phyloP scores from a whole-genome alignment of 1,140 invertebrate genomes.

The Potamilus streckersoni region DNA sequence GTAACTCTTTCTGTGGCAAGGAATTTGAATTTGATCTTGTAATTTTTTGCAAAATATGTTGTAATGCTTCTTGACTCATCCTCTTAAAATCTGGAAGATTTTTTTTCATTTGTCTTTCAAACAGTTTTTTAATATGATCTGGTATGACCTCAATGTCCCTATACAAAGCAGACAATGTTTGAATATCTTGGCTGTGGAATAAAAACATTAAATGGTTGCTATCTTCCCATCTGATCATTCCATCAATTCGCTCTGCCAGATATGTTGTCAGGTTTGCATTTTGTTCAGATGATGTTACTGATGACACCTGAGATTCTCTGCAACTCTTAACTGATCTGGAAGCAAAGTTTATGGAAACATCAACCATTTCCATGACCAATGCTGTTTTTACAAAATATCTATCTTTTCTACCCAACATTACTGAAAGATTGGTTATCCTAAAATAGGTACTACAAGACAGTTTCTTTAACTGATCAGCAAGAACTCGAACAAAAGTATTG shows the following conservation, averaged over 20 bases:
- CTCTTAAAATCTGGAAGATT: constrained; percentile 22
- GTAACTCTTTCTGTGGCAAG: background rate
- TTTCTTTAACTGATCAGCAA: constrained; percentile 47
- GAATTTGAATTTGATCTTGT: constrained; percentile 11
- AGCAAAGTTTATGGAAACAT: constrained; percentile 39
- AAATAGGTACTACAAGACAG: constrained; percentile 45
- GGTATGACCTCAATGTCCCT: background rate
- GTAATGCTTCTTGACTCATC: constrained; percentile 23
- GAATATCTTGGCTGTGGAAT: constrained; percentile 43
- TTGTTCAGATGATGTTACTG: background rate
- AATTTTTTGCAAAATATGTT: constrained; percentile 31
- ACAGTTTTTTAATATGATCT: constrained; percentile 14
- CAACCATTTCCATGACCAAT: constrained; percentile 31
- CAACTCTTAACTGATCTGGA: constrained; percentile 31
- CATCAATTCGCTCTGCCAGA: constrained; percentile 25
- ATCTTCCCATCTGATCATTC: constrained; percentile 48
- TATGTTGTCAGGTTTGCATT: background rate
- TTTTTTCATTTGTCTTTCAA: constrained; percentile 43
- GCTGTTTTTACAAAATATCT: constrained; percentile 19
- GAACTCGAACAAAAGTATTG: constrained; percentile 34
- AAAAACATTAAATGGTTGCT: constrained; percentile 45
- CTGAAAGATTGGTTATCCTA: constrained; percentile 13
- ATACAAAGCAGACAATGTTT: constrained; percentile 42
- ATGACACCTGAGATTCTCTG: constrained; percentile 22
- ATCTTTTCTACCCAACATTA: constrained; percentile 24